Evolutionary conservation across 2,113 vertebrate genomes (phyloP).

Genomic region (Megaceryle maxima): DNA sequence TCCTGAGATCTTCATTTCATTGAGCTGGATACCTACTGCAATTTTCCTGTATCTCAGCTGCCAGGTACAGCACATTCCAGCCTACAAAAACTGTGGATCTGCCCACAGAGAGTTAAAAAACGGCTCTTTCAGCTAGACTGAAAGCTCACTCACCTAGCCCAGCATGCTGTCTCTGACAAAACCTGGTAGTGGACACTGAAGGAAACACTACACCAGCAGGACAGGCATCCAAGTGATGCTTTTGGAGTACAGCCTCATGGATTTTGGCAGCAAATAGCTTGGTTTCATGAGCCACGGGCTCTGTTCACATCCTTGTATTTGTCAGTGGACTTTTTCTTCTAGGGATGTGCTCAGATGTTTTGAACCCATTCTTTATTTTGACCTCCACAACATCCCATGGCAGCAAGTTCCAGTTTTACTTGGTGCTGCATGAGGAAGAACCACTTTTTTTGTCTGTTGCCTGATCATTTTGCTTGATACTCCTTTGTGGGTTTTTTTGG

Average conservation of each 20-base stretch:
- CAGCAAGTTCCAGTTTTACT: background rate
- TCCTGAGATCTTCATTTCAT: background rate
- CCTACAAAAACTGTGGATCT: background rate
- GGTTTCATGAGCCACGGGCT: background rate
- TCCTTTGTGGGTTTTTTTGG: background rate
- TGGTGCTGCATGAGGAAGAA: background rate
- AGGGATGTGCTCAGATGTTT: background rate
- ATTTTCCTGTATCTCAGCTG: background rate
- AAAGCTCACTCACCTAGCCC: background rate
- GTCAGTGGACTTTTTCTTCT: background rate
- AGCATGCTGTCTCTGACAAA: background rate
- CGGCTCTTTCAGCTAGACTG: background rate
- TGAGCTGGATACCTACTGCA: background rate
- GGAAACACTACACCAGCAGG: background rate
- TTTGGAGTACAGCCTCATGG: background rate
- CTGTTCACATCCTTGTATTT: background rate
- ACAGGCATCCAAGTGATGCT: background rate
- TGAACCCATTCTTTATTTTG: background rate
- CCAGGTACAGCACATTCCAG: background rate
- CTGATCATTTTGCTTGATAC: background rate
- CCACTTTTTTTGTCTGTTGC: background rate
- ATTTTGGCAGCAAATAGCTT: slow-evolving; percentile 14
- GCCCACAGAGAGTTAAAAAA: background rate
- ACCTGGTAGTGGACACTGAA: background rate
- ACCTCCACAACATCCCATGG: background rate